Evolutionary conservation across 2,113 vertebrate genomes (phyloP).

Genomic region (Peucedramus taeniatus): DNA sequence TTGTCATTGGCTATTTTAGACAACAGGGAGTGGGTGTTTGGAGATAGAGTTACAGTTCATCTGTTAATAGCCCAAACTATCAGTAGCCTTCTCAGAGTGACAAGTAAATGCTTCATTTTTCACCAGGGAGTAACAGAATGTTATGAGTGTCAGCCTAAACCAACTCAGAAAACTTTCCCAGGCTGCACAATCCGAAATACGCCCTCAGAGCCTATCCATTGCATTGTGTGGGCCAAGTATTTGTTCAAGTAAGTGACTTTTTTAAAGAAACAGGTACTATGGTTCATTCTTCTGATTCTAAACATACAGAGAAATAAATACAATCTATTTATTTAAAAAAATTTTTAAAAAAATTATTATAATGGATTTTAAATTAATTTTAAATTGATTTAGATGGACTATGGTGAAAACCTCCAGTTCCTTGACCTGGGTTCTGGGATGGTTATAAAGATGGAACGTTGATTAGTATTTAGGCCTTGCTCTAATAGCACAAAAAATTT

Average conservation of each 20-base stretch:
- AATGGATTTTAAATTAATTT: neutral
- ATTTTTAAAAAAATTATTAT: neutral
- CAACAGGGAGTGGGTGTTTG: neutral
- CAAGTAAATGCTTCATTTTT: slow-evolving; percentile 9
- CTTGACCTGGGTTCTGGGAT: neutral
- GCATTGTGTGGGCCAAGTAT: slow-evolving; percentile 99
- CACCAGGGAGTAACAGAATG: slow-evolving; percentile 92
- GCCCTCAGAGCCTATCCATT: slow-evolving; percentile 96
- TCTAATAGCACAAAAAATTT: neutral
- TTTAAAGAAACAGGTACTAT: neutral
- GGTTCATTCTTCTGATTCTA: neutral
- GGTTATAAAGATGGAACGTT: neutral
- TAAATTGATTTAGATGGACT: neutral
- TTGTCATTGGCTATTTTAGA: neutral
- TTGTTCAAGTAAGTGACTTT: slow-evolving; percentile 91
- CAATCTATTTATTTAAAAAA: too few relatives aligned
- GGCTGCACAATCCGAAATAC: slow-evolving; percentile 98
- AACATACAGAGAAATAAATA: neutral
- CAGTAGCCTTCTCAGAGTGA: neutral
- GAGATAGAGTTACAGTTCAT: neutral
- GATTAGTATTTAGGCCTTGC: neutral
- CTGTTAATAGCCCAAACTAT: neutral
- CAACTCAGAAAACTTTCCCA: slow-evolving; percentile 96
- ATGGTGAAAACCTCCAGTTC: neutral
- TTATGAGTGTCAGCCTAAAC: slow-evolving; percentile 97